Evolutionary conservation across 2,888 invertebrate species (phyloP), one percentile per base, ranked within the genome.

Genomic region (Stenchaetothrips biformis): DNA sequence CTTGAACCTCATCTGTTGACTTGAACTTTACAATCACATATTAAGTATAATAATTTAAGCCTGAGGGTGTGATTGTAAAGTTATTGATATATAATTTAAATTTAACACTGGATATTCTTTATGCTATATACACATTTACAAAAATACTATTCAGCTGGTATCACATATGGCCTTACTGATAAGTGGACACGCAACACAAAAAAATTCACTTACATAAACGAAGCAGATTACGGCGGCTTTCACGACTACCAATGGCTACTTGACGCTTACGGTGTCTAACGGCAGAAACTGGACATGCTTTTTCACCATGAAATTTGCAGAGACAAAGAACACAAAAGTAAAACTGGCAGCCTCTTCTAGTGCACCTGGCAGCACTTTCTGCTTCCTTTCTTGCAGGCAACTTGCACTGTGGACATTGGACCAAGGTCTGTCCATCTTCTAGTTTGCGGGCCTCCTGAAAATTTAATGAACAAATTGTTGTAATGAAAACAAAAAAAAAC

Each of bases 321-420:
- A 79, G 79, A 79, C 84, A 84, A 27, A 80, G 79, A 9, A 81
- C 82, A 79, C 85, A 85, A 79, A 85, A 85, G 67, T 82, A 80
- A 78, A 82, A 83, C 25, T 80, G 79, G 79, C 85, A 85, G 59
- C 82, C 82, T 47, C 81, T 67, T 4, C 83, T 82, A n/a, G 81
- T 81, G 81, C 85, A 85, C 18, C 80, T 79, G 11, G 81, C 81
- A 11, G 81, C 79, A 67, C 48, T 79, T 6, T 80, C 81, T 9
- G 81, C 81, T 80, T 83, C 82, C 49, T 80, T 81, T 21, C 84
- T 84, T 21, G 85, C 84, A 16, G 84, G 83, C n/a, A 84, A 84
- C 37, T 83, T 81, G 81, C 86, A 86, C 59, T 82, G 82, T 8
- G 85, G 84, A 81, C 86, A 86, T 21, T 81, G 83, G 77, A 84